Conservation (phyloP, 2,113 vertebrate species). For the Callorhinus ursinus region DNA sequence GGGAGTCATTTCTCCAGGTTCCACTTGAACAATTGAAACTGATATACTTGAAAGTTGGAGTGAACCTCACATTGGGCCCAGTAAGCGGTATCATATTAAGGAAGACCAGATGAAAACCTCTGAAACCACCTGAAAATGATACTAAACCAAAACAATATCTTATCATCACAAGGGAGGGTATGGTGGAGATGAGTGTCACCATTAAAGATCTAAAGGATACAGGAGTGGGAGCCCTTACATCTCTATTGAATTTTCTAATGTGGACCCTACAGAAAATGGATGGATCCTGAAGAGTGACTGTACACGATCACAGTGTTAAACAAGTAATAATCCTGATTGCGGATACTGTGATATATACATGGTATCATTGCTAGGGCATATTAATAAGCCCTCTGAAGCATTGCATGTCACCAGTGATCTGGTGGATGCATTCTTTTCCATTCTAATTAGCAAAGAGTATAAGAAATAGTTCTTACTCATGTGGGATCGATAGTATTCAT, state of each 20-base stretch:
- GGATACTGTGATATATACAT: neutral
- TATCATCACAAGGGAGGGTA: neutral
- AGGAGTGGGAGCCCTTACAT: neutral
- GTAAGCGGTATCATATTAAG: neutral
- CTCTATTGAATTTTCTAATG: neutral
- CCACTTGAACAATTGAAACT: neutral
- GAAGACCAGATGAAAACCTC: neutral
- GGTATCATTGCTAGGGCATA: neutral
- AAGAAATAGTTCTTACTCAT: neutral
- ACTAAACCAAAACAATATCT: neutral
- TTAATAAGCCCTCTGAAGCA: neutral
- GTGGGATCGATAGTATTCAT: neutral
- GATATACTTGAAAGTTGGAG: neutral
- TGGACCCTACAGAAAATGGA: neutral
- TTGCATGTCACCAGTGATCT: neutral
- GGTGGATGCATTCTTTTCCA: neutral
- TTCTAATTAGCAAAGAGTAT: neutral
- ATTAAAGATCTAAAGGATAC: neutral
- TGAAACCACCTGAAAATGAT: neutral
- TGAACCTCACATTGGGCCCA: neutral
- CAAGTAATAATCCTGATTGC: neutral
- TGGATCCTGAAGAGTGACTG: neutral
- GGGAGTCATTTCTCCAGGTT: neutral
- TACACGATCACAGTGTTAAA: neutral
- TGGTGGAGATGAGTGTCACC: neutral